These are phyloP conservation scores for Watsonalla cultraria DNA, from an alignment of 2,888 invertebrate genomes.

Conservation along the genomic window DNA sequence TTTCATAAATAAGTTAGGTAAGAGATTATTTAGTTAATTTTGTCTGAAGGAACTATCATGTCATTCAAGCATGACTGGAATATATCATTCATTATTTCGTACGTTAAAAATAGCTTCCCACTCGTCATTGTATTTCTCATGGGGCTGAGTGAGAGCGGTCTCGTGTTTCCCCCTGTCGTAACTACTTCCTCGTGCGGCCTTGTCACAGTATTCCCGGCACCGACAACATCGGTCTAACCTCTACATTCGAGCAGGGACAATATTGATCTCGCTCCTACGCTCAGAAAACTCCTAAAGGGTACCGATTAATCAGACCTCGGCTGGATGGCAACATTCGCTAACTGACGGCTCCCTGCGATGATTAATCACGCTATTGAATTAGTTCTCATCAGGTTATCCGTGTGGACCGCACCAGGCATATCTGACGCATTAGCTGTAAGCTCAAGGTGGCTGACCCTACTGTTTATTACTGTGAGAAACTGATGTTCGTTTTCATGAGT, in stretches of 20 bases:
- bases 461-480: not conserved
- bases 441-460: not conserved
- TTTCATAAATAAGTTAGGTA: not conserved
- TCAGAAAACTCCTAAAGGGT: slow-evolving; percentile 12
- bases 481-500: too few relatives aligned
- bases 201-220: slow-evolving; percentile 11
- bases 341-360: slow-evolving; percentile 21
- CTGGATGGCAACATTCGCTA: slow-evolving; percentile 18
- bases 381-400: slow-evolving; percentile 15
- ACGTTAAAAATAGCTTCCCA: slow-evolving; percentile 6
- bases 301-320: slow-evolving; percentile 28
- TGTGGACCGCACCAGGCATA: not conserved
- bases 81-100: not conserved
- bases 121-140: slow-evolving; percentile 10
- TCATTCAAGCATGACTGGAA: not conserved
- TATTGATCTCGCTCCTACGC: not conserved
- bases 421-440: not conserved
- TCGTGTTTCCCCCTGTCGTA: slow-evolving; percentile 17
- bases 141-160: slow-evolving; percentile 19
- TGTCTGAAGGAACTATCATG: too few relatives aligned
- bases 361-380: slow-evolving; percentile 26
- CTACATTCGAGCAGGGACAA: not conserved
- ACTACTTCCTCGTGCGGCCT: slow-evolving; percentile 14
- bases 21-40: too few relatives aligned
- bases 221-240: slow-evolving; percentile 6